Percentiles rank a stretch among this genome's conserved stretches.
These are phyloP conservation scores for Entomyzon cyanotis DNA, from an alignment of 2,113 vertebrate species.

Conservation along the genomic window DNA sequence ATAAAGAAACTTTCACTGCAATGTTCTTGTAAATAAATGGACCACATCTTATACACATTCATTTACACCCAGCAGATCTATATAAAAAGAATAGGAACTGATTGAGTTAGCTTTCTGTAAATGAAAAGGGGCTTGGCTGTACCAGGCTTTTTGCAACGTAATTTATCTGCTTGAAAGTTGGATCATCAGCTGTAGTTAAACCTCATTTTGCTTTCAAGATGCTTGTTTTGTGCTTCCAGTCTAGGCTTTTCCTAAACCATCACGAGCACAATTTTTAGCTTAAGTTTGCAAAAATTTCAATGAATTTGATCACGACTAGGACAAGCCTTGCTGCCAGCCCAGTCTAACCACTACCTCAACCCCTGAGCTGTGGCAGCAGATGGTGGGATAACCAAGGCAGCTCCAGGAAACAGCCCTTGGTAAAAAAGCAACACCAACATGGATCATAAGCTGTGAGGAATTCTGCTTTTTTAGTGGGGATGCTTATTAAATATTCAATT, in stretches of 20 bases:
- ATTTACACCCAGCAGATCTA: constrained; percentile 34
- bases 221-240: neutral
- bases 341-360: neutral
- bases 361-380: neutral
- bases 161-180: constrained; percentile 50
- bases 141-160: constrained; percentile 26
- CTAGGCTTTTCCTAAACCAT: neutral
- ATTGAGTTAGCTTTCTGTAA: constrained; percentile 62
- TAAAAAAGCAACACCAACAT: neutral
- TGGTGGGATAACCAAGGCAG: neutral
- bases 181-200: constrained; percentile 44
- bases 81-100: constrained; percentile 56
- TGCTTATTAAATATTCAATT: neutral
- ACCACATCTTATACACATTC: constrained; percentile 36
- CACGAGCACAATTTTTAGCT: neutral
- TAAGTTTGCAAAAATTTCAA: neutral
- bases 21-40: constrained; percentile 58
- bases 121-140: constrained; percentile 42
- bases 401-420: neutral
- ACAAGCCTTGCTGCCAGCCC: neutral
- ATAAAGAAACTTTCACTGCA: neutral
- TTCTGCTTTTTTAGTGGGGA: neutral
- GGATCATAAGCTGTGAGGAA: neutral
- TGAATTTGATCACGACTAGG: neutral
- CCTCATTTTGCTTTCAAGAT: constrained; percentile 38